Evolutionary conservation across 2,797 vertebrate species (phyloP).

Genomic region (Simalia tracyae): DNA sequence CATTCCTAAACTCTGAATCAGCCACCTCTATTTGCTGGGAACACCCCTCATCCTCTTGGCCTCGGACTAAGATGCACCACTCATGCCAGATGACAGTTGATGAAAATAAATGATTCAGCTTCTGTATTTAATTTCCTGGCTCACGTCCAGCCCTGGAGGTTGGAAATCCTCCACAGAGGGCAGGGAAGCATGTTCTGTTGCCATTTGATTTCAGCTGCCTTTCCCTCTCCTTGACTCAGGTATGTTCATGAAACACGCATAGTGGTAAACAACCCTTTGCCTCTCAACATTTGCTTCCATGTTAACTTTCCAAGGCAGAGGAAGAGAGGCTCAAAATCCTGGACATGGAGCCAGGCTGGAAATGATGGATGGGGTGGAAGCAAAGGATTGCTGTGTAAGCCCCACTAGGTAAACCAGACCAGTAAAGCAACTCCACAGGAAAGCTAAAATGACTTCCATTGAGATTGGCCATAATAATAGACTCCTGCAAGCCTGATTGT

Average conservation of each 20-base stretch:
- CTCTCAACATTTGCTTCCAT: neutral
- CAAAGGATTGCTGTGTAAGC: too few species aligned
- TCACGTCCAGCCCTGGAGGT: too few species aligned
- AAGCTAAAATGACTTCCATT: too few species aligned
- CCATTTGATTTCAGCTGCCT: neutral
- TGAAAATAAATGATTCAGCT: neutral
- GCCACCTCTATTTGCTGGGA: neutral
- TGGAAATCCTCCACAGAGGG: neutral
- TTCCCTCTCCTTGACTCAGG: neutral
- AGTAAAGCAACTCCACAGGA: too few species aligned
- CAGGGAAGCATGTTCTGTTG: neutral
- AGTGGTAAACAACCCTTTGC: neutral
- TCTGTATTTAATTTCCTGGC: neutral
- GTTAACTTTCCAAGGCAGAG: constrained; percentile 4
- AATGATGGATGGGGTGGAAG: neutral
- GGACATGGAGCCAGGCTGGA: neutral
- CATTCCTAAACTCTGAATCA: neutral
- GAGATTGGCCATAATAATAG: too few species aligned
- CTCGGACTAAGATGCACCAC: too few species aligned
- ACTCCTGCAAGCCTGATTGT: too few species aligned
- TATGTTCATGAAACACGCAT: neutral
- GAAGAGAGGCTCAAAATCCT: neutral
- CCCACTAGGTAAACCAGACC: neutral
- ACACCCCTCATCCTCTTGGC: too few species aligned
- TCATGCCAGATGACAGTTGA: neutral